phyloP scores from a whole-genome alignment of 2,113 vertebrate genomes.

The Uria lomvia region DNA sequence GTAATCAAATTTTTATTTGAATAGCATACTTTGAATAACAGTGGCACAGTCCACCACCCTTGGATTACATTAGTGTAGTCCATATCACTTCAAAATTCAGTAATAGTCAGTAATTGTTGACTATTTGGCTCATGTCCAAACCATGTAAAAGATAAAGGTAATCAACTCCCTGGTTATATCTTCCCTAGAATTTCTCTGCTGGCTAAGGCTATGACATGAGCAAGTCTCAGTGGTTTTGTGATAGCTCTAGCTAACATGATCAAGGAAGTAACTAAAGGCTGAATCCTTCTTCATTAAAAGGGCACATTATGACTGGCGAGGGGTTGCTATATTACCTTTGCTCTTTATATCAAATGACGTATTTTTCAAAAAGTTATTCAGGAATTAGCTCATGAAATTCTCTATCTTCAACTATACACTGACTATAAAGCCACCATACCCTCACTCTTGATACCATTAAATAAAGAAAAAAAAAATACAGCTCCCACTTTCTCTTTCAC shows the following conservation, averaged over 20 bases:
- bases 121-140: neutral
- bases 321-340: neutral
- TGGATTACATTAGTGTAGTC: neutral
- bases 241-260: neutral
- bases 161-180: neutral
- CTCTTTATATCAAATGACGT: neutral
- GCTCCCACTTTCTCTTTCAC: neutral
- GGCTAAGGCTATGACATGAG: neutral
- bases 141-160: neutral
- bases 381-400: neutral
- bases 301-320: neutral
- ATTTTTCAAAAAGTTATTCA: neutral
- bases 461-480: neutral
- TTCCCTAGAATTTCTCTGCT: neutral
- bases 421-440: accelerated
- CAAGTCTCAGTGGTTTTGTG: neutral
- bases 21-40: neutral
- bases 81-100: neutral
- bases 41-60: neutral
- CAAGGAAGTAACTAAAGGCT: neutral
- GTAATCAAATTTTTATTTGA: neutral
- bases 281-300: neutral
- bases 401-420: neutral
- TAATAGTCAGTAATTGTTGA: neutral
- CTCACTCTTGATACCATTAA: neutral